A percentile compares a stretch with the other conserved stretches of the same genome.
Evolutionary conservation across 2,797 vertebrate species (phyloP).

Genomic region (Sebastes matsubarae): DNA sequence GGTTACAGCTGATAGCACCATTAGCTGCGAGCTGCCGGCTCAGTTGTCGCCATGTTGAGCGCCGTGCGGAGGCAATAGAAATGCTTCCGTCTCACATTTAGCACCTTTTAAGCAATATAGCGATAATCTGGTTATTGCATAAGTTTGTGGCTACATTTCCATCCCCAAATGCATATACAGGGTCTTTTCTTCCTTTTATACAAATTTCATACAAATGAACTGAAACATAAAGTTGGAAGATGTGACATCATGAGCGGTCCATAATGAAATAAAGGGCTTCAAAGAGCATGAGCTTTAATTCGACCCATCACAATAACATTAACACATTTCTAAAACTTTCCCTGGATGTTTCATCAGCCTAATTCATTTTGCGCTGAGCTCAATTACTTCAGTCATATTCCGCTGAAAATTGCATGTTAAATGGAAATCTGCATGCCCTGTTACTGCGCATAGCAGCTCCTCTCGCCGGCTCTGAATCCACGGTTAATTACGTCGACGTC

Average conservation of each 20-base stretch:
- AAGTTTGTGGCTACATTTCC: neutral
- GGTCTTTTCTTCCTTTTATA: neutral
- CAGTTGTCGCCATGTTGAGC: no score
- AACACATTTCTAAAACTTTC: slow-evolving; percentile 45
- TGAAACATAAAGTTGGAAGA: slow-evolving; percentile 2
- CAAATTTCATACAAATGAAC: neutral
- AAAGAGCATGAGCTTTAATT: slow-evolving; percentile 15
- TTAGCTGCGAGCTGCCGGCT: no score
- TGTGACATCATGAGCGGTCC: neutral
- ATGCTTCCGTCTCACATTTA: no score
- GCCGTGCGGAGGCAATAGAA: no score
- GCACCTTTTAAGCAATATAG: neutral
- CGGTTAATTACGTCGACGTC: slow-evolving; percentile 58
- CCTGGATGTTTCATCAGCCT: slow-evolving; percentile 55
- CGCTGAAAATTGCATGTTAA: slow-evolving; percentile 56
- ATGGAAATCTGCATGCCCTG: slow-evolving; percentile 51
- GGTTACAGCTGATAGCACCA: no score
- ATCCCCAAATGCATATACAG: neutral
- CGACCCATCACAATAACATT: slow-evolving; percentile 47
- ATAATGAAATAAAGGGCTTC: slow-evolving; percentile 19
- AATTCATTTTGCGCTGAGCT: slow-evolving; percentile 64
- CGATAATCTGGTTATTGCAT: neutral
- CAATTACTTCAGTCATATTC: slow-evolving; percentile 64
- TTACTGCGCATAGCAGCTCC: slow-evolving; percentile 32
- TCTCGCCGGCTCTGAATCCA: slow-evolving; percentile 40